Evolutionary conservation across 2,888 invertebrate species (phyloP).

Genomic region (Anticlea derivata): DNA sequence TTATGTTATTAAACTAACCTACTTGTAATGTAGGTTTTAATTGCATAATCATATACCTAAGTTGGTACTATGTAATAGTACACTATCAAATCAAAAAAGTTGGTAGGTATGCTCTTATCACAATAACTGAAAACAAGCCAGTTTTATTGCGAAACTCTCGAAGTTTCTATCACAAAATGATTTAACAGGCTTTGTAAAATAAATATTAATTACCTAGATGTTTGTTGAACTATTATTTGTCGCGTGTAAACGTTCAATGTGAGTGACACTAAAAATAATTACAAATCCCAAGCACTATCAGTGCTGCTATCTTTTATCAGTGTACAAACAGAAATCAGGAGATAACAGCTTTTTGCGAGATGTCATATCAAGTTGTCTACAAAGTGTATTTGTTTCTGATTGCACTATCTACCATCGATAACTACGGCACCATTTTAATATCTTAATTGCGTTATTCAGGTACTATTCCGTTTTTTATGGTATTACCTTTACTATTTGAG

Average conservation of each 20-base stretch:
- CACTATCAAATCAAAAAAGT: constrained; percentile 1
- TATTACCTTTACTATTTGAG: too few species aligned
- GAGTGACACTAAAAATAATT: constrained; percentile 59
- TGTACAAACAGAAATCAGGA: constrained; percentile 60
- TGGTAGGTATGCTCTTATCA: background rate
- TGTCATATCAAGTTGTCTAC: constrained; percentile 61
- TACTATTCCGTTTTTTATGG: background rate
- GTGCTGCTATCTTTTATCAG: constrained; percentile 56
- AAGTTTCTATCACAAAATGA: too few species aligned
- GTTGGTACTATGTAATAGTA: too few species aligned
- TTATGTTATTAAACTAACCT: too few species aligned
- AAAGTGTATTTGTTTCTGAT: constrained; percentile 68
- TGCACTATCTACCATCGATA: constrained; percentile 60
- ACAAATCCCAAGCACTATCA: constrained; percentile 61
- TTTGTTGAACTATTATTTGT: constrained; percentile 23
- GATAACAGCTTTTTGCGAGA: constrained; percentile 67
- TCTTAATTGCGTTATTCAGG: constrained; percentile 39
- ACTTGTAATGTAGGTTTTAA: too few species aligned
- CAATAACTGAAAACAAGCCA: background rate
- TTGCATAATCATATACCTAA: background rate
- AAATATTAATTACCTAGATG: too few species aligned
- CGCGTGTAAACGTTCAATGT: constrained; percentile 28
- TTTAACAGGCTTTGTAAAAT: too few species aligned
- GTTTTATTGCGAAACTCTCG: background rate
- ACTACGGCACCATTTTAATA: constrained; percentile 39